Conservation (phyloP, 2,888 invertebrate species). For the Notodonta dromedarius region DNA sequence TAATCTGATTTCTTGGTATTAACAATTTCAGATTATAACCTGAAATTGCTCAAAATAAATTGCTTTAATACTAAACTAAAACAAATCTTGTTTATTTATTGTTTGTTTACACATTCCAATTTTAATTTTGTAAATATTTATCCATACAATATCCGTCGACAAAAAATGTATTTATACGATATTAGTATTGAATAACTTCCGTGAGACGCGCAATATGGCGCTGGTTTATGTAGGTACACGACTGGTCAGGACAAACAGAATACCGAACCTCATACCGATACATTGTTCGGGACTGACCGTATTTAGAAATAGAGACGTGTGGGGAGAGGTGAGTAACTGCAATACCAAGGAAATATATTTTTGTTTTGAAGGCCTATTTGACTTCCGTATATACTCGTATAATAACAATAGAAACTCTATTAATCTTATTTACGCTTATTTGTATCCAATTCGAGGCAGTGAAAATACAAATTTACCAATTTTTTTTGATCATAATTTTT, state of each 20-base stretch:
- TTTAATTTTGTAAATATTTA: conserved; percentile 20
- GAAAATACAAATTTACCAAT: no score
- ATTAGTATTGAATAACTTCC: conserved; percentile 36
- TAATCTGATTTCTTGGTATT: no score
- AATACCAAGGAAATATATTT: not conserved
- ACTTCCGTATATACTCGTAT: no score
- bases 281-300: conserved; percentile 55
- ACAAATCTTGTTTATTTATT: not conserved
- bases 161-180: conserved; percentile 34
- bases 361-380: no score
- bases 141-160: conserved; percentile 16
- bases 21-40: no score
- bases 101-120: not conserved
- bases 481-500: no score
- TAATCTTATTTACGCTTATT: no score
- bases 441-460: no score
- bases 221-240: conserved; percentile 49
- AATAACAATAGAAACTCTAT: no score
- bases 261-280: conserved; percentile 54
- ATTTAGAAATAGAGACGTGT: conserved; percentile 50
- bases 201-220: conserved; percentile 38
- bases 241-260: conserved; percentile 60
- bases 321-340: conserved; percentile 28
- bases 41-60: no score
- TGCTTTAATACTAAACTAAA: no score